These are phyloP conservation scores for Pipistrellus pygmaeus DNA, from an alignment of 2,797 vertebrate genomes.

Conservation along the genomic window DNA sequence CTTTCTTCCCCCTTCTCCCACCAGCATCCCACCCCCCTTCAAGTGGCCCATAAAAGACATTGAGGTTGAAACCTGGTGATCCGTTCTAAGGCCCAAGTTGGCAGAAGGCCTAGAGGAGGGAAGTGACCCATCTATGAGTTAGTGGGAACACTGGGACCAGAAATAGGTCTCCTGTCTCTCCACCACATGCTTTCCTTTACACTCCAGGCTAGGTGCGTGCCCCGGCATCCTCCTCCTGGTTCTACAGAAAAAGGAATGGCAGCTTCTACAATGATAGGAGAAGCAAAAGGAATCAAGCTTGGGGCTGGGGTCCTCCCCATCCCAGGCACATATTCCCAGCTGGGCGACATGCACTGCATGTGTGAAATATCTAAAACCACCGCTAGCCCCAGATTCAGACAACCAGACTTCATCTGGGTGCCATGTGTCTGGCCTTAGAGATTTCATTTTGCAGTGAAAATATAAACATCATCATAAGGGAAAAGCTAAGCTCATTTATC, in stretches of 20 bases:
- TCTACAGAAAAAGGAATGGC: background rate
- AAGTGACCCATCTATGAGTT: background rate
- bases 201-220: background rate
- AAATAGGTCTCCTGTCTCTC: background rate
- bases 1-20: background rate
- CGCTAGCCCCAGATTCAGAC: background rate
- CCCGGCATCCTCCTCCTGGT: background rate
- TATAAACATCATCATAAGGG: slow-evolving; percentile 43
- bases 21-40: too few relatives aligned
- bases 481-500: background rate
- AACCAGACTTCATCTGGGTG: slow-evolving; percentile 2
- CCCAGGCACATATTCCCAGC: background rate
- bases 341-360: accelerated
- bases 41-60: background rate
- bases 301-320: background rate
- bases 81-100: background rate
- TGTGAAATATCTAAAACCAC: background rate
- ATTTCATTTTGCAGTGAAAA: slow-evolving; percentile 63
- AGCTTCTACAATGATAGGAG: background rate
- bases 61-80: background rate
- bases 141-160: background rate
- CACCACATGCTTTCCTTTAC: background rate
- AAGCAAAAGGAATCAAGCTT: background rate
- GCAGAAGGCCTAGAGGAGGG: background rate
- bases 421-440: slow-evolving; percentile 64